These are phyloP conservation scores for Haliclona indistincta DNA, from an alignment of 37 sponge, comb jelly and placozoan species.

Conservation along the genomic window DNA sequence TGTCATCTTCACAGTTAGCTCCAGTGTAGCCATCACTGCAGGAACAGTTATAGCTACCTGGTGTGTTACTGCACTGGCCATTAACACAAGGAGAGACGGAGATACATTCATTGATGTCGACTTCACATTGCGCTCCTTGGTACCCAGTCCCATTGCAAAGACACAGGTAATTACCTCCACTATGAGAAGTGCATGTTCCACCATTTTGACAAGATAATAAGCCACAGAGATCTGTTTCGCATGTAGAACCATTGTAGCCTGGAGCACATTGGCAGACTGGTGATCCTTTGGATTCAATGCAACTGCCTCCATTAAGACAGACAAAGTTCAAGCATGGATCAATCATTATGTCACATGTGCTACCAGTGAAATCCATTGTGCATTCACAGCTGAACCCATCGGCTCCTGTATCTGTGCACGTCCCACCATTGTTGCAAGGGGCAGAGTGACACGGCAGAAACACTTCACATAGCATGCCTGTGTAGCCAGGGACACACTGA, in stretches of 20 bases:
- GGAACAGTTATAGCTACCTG: constrained; percentile 20
- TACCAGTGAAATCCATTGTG: neutral
- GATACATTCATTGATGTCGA: constrained; percentile 36
- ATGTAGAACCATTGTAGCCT: constrained; percentile 25
- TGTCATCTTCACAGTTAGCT: neutral
- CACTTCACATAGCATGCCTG: neutral
- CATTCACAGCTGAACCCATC: constrained; percentile 5
- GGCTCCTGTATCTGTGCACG: neutral
- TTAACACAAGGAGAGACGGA: constrained; percentile 25
- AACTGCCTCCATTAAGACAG: constrained; percentile 21
- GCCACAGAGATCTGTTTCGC: constrained; percentile 19
- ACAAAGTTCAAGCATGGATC: neutral
- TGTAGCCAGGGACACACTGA: neutral
- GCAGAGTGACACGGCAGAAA: neutral
- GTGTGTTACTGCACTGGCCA: constrained; percentile 14
- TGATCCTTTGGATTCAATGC: too few species aligned
- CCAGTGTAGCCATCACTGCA: constrained; percentile 50
- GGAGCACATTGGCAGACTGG: constrained; percentile 20
- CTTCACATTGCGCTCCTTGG: constrained; percentile 49
- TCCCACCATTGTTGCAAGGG: neutral
- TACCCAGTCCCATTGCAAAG: constrained; percentile 45
- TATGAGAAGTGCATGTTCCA: constrained; percentile 46
- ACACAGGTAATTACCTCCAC: constrained; percentile 33
- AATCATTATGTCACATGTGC: neutral
- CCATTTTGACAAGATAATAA: constrained; percentile 58